These are phyloP conservation scores for Metopolophium dirhodum DNA, from an alignment of 1,140 invertebrate species.

Conservation along the genomic window DNA sequence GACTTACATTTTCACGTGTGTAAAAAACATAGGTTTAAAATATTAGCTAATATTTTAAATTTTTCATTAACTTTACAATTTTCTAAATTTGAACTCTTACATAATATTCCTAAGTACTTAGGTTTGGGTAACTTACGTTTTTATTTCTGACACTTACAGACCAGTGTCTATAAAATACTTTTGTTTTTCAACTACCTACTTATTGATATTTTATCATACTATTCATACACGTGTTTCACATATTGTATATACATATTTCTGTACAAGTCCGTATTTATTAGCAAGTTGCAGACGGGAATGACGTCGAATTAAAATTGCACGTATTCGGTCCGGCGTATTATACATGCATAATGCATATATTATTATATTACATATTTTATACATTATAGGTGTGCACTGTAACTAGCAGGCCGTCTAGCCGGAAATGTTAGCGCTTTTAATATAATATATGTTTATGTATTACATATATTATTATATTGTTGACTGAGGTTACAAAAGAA, in stretches of 20 bases:
- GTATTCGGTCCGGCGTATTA: neutral
- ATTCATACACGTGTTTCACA: neutral
- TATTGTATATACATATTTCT: neutral
- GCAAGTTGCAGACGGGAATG: neutral
- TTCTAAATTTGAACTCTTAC: no score
- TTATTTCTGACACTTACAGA: no score
- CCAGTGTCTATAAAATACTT: no score
- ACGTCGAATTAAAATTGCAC: neutral
- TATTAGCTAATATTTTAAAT: no score
- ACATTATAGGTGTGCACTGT: neutral
- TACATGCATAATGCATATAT: neutral
- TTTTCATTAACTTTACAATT: no score
- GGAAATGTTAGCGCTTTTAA: neutral
- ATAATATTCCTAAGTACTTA: no score
- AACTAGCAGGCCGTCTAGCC: neutral
- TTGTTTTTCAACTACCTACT: no score
- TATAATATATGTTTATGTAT: neutral
- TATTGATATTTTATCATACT: neutral
- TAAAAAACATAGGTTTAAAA: no score
- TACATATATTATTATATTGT: neutral
- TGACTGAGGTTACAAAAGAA: constrained; percentile 35
- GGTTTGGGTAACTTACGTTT: no score
- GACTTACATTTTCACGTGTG: no score
- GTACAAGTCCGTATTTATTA: neutral
- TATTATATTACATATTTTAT: neutral